A percentile compares a stretch with the other conserved stretches of the same genome.
These are phyloP conservation scores for Apteryx mantelli DNA, from an alignment of 2,113 vertebrate species.

Conservation along the genomic window DNA sequence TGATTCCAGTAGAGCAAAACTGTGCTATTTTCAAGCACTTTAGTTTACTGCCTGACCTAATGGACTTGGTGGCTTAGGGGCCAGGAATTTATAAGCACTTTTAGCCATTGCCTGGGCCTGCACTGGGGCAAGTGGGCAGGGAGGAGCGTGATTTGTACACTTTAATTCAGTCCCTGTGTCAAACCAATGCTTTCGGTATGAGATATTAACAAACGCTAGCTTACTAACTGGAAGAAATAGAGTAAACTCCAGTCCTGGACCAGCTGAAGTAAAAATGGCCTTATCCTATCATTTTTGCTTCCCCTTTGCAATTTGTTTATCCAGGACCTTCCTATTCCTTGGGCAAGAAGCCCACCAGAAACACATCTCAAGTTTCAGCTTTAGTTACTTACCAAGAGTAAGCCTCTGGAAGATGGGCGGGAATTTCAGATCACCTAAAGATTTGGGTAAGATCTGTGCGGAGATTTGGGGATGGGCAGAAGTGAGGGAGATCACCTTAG, in stretches of 20 bases:
- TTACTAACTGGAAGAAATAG: not conserved
- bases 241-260: not conserved
- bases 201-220: not conserved
- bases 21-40: not conserved
- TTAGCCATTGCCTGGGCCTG: not conserved
- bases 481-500: not conserved
- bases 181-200: not conserved
- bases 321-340: not conserved
- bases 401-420: not conserved
- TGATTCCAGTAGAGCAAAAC: not conserved
- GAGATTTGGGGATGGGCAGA: not conserved
- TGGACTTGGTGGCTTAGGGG: not conserved
- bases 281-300: not conserved
- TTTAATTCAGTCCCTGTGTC: not conserved
- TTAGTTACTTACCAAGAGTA: not conserved
- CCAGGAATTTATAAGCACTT: not conserved
- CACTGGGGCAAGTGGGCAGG: not conserved
- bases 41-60: not conserved
- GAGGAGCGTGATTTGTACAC: not conserved
- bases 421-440: not conserved
- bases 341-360: not conserved
- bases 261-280: not conserved
- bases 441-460: rapidly evolving
- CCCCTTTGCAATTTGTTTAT: not conserved
- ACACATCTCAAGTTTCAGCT: not conserved